These are phyloP conservation scores for Acanthosepion lycidas DNA, from an alignment of 2,888 invertebrate species.

Conservation along the genomic window DNA sequence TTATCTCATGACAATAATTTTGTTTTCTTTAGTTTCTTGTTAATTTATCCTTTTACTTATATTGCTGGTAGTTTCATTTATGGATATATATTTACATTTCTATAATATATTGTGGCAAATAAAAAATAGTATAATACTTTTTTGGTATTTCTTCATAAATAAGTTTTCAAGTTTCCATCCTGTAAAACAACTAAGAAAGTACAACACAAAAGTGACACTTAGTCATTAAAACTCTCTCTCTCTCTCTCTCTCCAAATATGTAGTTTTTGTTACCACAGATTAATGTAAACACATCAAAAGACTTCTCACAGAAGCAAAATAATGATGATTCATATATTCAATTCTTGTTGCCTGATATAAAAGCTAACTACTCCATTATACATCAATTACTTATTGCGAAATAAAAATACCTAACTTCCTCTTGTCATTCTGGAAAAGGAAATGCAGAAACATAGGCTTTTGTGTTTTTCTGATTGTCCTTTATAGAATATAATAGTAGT, in stretches of 20 bases:
- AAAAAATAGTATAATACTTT: too few relatives aligned
- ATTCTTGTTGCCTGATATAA: neutral
- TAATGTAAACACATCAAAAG: neutral
- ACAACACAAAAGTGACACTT: neutral
- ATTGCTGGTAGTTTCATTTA: neutral
- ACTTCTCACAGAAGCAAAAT: neutral
- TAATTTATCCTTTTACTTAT: neutral
- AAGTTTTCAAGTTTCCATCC: neutral
- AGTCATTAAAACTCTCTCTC: neutral
- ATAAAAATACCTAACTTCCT: neutral
- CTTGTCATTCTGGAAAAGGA: neutral
- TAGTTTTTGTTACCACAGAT: neutral
- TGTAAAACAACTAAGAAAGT: neutral
- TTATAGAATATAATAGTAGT: neutral
- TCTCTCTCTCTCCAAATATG: neutral
- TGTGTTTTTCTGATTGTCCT: neutral
- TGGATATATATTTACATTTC: too few relatives aligned
- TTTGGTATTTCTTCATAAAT: too few relatives aligned
- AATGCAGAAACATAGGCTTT: neutral
- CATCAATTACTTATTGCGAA: neutral
- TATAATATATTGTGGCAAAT: too few relatives aligned
- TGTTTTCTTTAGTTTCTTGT: too few relatives aligned
- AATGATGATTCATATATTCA: neutral
- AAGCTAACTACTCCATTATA: neutral
- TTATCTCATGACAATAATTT: too few relatives aligned